Percentiles rank a stretch among this genome's conserved stretches.
These are phyloP conservation scores for Botrylloides violaceus DNA, from an alignment of 23 tunicate species.

Conservation along the genomic window DNA sequence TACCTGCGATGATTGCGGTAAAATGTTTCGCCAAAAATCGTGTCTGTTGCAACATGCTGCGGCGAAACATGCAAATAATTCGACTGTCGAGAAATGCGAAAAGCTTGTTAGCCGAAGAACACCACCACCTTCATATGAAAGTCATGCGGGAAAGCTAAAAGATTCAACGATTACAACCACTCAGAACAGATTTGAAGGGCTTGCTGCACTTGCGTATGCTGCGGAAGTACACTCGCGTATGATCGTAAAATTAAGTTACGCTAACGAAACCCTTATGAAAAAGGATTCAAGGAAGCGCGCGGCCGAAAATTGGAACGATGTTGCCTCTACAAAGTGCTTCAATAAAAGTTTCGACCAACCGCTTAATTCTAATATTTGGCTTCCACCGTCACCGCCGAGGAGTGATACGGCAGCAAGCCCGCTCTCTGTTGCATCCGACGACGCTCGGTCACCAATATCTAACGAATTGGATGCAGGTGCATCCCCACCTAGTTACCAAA, in stretches of 20 bases:
- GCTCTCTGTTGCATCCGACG: slow-evolving; percentile 1
- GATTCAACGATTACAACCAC: background rate
- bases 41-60: slow-evolving; percentile 11
- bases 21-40: background rate
- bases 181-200: slow-evolving; percentile 7
- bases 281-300: background rate
- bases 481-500: too few species aligned
- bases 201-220: slow-evolving; percentile 21
- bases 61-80: slow-evolving; percentile 3
- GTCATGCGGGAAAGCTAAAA: too few species aligned
- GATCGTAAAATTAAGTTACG: background rate
- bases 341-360: background rate
- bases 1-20: background rate
- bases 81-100: background rate
- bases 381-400: slow-evolving; percentile 23
- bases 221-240: slow-evolving; percentile 17
- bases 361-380: background rate
- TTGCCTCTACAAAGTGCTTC: background rate
- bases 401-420: slow-evolving; percentile 21
- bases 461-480: too few species aligned
- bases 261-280: background rate
- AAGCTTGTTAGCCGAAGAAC: too few species aligned
- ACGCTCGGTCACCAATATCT: too few species aligned
- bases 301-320: background rate
- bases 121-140: too few species aligned